Conservation (phyloP, 53 echinoderm and acorn worm species). For the Hippasteria phrygiana region DNA sequence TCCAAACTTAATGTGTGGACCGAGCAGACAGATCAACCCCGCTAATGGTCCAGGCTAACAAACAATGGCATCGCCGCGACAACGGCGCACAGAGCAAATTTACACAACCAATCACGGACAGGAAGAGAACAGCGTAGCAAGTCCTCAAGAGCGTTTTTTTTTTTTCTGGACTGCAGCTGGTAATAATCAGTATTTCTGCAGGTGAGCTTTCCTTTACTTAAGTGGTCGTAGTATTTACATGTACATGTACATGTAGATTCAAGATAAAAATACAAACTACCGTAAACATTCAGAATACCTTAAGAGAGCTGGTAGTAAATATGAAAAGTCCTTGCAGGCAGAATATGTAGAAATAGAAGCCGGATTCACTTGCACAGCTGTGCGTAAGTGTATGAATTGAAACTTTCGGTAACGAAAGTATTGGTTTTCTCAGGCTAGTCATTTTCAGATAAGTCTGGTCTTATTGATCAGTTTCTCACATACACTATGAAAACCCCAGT, state of each 20-base stretch:
- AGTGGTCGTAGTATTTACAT: background rate
- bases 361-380: background rate
- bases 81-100: constrained; percentile 22
- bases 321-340: background rate
- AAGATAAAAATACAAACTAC: background rate
- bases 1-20: background rate
- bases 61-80: constrained; percentile 40
- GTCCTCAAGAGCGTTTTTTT: background rate
- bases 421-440: background rate
- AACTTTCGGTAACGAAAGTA: background rate
- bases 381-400: background rate
- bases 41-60: constrained; percentile 37
- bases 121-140: constrained; percentile 17
- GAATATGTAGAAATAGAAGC: background rate
- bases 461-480: background rate
- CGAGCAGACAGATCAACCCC: background rate
- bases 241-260: too few relatives aligned
- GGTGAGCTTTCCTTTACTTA: background rate
- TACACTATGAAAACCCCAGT: too few relatives aligned
- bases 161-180: background rate
- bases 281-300: background rate
- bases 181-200: background rate
- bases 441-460: background rate
- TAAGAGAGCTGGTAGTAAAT: background rate
- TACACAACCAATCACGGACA: constrained; percentile 42